Conservation (phyloP, 1,140 invertebrate species). For the Penaeus chinensis region DNA sequence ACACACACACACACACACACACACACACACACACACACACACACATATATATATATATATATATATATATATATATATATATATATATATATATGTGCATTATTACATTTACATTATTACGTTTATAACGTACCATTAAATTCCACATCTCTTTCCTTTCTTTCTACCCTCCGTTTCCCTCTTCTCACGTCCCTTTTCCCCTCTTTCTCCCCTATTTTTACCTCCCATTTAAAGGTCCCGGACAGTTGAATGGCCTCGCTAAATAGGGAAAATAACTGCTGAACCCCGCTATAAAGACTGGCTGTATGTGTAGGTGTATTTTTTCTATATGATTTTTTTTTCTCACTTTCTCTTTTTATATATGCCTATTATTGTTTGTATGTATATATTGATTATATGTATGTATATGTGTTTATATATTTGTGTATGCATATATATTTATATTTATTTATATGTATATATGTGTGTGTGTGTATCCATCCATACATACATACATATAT, state of each 20-base stretch:
- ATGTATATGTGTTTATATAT: background rate
- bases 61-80: background rate
- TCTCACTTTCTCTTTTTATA: background rate
- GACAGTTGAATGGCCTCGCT: too few relatives aligned
- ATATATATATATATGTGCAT: background rate
- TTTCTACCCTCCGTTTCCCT: constrained; percentile 12
- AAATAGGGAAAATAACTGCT: too few relatives aligned
- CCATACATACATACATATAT: background rate
- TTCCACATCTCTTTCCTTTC: constrained; percentile 3
- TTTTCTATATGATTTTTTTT: background rate
- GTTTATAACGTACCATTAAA: background rate
- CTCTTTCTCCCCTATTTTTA: background rate
- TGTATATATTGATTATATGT: background rate
- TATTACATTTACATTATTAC: background rate
- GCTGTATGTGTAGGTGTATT: background rate
- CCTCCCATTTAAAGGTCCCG: background rate
- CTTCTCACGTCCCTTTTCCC: background rate
- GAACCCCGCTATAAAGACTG: too few relatives aligned
- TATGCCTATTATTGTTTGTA: background rate
- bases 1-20: background rate
- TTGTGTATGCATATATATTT: too few relatives aligned
- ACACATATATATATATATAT: constrained; percentile 15
- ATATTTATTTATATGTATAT: background rate
- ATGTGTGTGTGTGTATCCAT: background rate
- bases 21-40: background rate